phyloP scores from a whole-genome alignment of 1,140 invertebrate species.

The Drosophila grimshawi region DNA sequence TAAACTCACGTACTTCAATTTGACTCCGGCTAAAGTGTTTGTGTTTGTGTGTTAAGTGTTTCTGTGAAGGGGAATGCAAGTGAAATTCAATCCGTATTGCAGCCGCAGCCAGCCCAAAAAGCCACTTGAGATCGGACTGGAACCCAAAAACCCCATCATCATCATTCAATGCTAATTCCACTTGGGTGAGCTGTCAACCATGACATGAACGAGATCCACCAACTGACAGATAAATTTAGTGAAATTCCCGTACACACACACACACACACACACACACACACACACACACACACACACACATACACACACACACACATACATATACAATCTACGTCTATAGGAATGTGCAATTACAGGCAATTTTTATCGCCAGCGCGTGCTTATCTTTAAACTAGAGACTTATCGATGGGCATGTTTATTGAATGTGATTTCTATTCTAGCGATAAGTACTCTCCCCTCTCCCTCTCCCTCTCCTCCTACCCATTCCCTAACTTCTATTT shows the following conservation, averaged over 20 bases:
- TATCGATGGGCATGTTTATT: slow-evolving; percentile 6
- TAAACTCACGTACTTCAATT: slow-evolving; percentile 74
- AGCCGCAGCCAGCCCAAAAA: neutral
- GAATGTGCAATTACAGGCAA: neutral
- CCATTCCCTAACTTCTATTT: neutral
- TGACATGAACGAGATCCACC: slow-evolving; percentile 25
- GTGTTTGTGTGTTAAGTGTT: slow-evolving; percentile 43
- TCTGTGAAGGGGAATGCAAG: slow-evolving; percentile 40
- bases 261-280: neutral
- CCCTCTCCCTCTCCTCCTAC: too few species aligned
- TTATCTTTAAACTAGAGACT: neutral
- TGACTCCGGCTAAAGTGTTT: slow-evolving; percentile 43
- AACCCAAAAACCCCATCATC: slow-evolving; percentile 26
- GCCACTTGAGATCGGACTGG: neutral
- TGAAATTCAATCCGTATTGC: slow-evolving; percentile 56
- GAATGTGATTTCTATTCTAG: neutral
- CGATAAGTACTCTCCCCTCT: neutral
- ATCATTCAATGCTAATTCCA: slow-evolving; percentile 56
- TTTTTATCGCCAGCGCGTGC: neutral
- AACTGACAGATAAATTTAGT: slow-evolving; percentile 30
- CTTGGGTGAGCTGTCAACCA: slow-evolving; percentile 63
- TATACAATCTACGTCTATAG: neutral
- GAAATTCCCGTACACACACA: neutral
- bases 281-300: neutral
- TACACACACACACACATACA: neutral